These are phyloP conservation scores for Okamejei kenojei DNA, from an alignment of 2,797 vertebrate species.

Conservation along the genomic window DNA sequence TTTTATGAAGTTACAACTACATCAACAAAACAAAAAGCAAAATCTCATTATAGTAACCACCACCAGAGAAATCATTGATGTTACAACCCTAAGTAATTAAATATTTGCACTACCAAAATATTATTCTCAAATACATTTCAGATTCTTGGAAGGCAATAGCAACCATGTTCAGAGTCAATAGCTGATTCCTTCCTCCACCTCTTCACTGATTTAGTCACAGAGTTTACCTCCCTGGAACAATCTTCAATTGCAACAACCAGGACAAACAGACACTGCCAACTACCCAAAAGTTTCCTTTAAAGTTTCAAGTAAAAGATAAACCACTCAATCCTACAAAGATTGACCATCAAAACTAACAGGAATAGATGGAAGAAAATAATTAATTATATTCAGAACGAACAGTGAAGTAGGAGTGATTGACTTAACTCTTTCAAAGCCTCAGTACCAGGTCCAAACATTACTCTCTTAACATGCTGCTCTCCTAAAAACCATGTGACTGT, in stretches of 20 bases:
- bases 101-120: background rate
- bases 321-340: background rate
- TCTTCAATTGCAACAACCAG: background rate
- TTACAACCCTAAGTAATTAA: background rate
- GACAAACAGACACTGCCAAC: background rate
- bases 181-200: background rate
- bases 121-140: conserved; percentile 17
- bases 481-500: background rate
- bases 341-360: background rate
- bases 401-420: background rate
- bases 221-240: background rate
- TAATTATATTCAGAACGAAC: background rate
- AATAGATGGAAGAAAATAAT: background rate
- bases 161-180: background rate
- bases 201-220: background rate
- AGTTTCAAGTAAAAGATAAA: background rate
- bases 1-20: background rate
- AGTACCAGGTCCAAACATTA: background rate
- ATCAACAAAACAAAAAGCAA: conserved; percentile 22
- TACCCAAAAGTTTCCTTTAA: background rate
- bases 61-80: background rate
- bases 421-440: background rate
- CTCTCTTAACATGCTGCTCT: background rate
- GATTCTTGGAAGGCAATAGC: background rate
- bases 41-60: conserved; percentile 6